A percentile compares a stretch with the other conserved stretches of the same genome.
Conservation (phyloP, 2,888 invertebrate genomes). For the Teinopalpus imperialis region DNA sequence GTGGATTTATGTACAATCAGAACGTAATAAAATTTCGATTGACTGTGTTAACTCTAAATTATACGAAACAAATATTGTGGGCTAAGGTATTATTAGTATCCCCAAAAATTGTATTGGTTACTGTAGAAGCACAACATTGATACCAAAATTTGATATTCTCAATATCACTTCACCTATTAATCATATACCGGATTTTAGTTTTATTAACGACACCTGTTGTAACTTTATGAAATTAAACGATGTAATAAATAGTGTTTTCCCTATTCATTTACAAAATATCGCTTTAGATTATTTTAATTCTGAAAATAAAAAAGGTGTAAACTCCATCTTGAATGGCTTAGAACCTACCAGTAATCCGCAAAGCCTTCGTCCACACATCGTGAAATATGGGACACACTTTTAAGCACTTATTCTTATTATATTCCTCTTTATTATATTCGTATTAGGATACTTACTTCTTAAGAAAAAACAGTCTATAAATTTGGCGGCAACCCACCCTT, state of each 20-base stretch:
- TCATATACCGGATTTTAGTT: not conserved
- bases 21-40: not conserved
- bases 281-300: not conserved
- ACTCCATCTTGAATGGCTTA: no score
- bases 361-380: no score
- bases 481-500: no score
- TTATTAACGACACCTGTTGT: not conserved
- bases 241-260: not conserved
- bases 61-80: not conserved
- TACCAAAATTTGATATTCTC: not conserved
- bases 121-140: conserved; percentile 4
- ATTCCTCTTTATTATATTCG: no score
- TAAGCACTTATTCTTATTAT: no score
- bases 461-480: no score
- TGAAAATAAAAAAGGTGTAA: not conserved
- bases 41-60: not conserved
- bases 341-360: no score
- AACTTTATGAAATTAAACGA: not conserved
- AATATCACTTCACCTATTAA: conserved; percentile 1
- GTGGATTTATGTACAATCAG: conserved; percentile 7
- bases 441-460: no score
- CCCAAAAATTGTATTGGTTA: not conserved
- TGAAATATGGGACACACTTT: no score
- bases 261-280: not conserved
- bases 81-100: not conserved